phyloP scores from a whole-genome alignment of 2,888 invertebrate genomes.

The Acleris cristana region DNA sequence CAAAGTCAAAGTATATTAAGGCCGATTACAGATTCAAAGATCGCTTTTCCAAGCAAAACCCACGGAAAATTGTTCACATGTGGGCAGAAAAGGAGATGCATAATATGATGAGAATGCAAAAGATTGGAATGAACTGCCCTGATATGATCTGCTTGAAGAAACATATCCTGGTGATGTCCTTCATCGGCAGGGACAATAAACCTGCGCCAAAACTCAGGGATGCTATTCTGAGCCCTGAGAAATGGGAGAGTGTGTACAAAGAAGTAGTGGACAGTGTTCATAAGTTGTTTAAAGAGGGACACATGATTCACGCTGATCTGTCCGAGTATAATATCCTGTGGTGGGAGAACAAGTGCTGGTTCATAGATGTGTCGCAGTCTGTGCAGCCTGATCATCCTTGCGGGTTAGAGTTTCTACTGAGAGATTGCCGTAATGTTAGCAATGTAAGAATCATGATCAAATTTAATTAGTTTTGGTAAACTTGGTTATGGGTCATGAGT shows the following conservation, averaged over 20 bases:
- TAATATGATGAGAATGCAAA: constrained; percentile 91
- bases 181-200: constrained; percentile 92
- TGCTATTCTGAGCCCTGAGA: constrained; percentile 83
- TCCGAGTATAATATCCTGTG: constrained; percentile 97
- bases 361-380: constrained; percentile 97
- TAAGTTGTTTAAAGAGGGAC: constrained; percentile 91
- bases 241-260: constrained; percentile 77
- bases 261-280: constrained; percentile 87
- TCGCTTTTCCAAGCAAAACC: constrained; percentile 94
- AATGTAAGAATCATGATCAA: constrained; percentile 84
- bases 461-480: too few species aligned
- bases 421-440: constrained; percentile 93
- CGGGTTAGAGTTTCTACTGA: constrained; percentile 92
- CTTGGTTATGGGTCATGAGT: too few species aligned
- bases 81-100: constrained; percentile 99
- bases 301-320: constrained; percentile 96
- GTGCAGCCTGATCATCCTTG: constrained; percentile 96
- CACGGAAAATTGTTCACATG: constrained; percentile 94
- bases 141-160: constrained; percentile 91
- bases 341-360: constrained; percentile 90
- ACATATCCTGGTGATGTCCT: constrained; percentile 95
- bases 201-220: constrained; percentile 92
- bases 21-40: constrained; percentile 95
- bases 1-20: constrained; percentile 90
- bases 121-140: constrained; percentile 92